Evolutionary conservation across 2,888 invertebrate species (phyloP).

Genomic region (Synanthedon andrenaeformis): DNA sequence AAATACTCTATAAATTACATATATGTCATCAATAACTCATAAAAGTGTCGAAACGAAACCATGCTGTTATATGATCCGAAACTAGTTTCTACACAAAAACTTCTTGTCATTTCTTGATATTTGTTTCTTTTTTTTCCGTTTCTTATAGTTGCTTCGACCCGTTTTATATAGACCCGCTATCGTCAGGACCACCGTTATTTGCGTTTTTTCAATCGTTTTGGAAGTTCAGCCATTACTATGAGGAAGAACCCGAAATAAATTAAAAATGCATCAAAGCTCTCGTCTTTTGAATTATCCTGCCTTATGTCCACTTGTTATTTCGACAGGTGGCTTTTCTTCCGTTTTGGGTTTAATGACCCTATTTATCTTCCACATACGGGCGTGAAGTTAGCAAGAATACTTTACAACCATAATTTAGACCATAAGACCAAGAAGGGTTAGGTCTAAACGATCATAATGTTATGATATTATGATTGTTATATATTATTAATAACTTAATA

Average conservation of each 20-base stretch:
- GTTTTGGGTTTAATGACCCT: background rate
- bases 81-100: background rate
- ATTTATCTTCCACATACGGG: background rate
- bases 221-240: constrained; percentile 22
- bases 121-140: background rate
- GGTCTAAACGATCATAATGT: no score
- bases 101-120: background rate
- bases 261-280: constrained; percentile 47
- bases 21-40: no score
- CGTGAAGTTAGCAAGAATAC: no score
- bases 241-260: constrained; percentile 36
- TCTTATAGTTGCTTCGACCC: constrained; percentile 4
- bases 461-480: no score
- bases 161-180: constrained; percentile 11
- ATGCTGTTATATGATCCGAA: background rate
- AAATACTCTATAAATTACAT: no score
- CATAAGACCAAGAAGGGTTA: no score
- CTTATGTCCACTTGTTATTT: background rate
- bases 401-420: no score
- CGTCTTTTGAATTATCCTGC: constrained; percentile 17
- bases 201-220: constrained; percentile 20
- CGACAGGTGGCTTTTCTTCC: background rate
- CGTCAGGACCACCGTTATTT: constrained; percentile 25
- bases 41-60: no score
- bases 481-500: no score